A percentile compares a stretch with the other conserved stretches of the same genome.
Conservation (phyloP, 2,888 invertebrate species). For the Cylloceria caligata region DNA sequence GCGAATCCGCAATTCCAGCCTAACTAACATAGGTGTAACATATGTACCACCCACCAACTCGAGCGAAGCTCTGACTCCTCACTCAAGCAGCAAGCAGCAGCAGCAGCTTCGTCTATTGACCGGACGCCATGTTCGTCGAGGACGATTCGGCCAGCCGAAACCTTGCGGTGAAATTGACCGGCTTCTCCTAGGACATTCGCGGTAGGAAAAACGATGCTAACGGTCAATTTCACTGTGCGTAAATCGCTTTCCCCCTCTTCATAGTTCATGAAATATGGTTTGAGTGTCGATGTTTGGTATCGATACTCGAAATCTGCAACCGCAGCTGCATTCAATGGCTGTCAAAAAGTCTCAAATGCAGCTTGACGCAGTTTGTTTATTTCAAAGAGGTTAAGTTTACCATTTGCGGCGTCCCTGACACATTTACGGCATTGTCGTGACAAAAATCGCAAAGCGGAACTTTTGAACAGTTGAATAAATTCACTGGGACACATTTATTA, state of each 20-base stretch:
- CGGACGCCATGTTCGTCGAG: constrained; percentile 75
- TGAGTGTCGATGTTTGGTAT: constrained; percentile 23
- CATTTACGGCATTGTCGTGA: neutral
- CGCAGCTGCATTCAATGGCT: neutral
- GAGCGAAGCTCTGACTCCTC: constrained; percentile 41
- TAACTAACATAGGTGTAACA: constrained; percentile 65
- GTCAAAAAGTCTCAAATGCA: neutral
- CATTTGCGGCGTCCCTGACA: constrained; percentile 30
- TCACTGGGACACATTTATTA: neutral
- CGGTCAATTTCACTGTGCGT: constrained; percentile 39
- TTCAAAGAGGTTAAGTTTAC: constrained; percentile 29
- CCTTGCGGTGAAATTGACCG: constrained; percentile 32
- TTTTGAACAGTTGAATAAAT: constrained; percentile 3
- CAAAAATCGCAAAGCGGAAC: neutral
- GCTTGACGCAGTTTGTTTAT: neutral
- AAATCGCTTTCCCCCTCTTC: neutral
- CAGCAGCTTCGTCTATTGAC: constrained; percentile 76
- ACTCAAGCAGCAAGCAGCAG: too few relatives aligned
- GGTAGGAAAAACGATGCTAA: too few relatives aligned
- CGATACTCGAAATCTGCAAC: constrained; percentile 11
- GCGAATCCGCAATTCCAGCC: constrained; percentile 68
- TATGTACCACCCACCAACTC: constrained; percentile 49
- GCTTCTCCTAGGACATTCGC: too few relatives aligned
- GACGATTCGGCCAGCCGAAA: neutral
- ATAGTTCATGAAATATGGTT: neutral